phyloP scores from a whole-genome alignment of 2,797 vertebrate species.

The Melanotaenia nigrans region DNA sequence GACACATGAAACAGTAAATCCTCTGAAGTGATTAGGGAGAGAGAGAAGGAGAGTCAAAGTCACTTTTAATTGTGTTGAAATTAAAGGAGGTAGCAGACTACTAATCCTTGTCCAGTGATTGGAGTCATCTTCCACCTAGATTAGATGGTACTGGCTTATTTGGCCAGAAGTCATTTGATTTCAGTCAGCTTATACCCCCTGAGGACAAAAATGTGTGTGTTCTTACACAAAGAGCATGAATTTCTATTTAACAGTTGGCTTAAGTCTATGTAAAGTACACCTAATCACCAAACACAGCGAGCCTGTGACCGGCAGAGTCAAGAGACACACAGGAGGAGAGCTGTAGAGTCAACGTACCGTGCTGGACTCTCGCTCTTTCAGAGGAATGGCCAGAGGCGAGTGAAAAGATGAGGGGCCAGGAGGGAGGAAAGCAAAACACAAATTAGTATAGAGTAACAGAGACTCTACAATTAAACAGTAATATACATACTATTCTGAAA shows the following conservation, averaged over 20 bases:
- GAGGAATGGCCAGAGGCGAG: slow-evolving; percentile 68
- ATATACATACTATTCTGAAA: background rate
- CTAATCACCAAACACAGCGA: slow-evolving; percentile 68
- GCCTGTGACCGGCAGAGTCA: slow-evolving; percentile 50
- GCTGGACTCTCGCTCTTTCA: slow-evolving; percentile 93
- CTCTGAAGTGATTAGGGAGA: slow-evolving; percentile 51
- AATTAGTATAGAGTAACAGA: slow-evolving; percentile 69
- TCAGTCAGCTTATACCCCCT: slow-evolving; percentile 64
- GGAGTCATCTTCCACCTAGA: slow-evolving; percentile 83
- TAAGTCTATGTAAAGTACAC: slow-evolving; percentile 66
- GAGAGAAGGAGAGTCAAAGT: slow-evolving; percentile 78
- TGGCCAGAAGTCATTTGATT: slow-evolving; percentile 78
- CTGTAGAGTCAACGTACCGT: slow-evolving; percentile 84
- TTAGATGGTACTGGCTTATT: slow-evolving; percentile 80
- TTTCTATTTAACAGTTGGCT: slow-evolving; percentile 56
- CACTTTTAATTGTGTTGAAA: slow-evolving; percentile 87
- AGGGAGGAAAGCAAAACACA: slow-evolving; percentile 70
- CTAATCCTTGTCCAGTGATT: slow-evolving; percentile 80
- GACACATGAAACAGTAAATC: slow-evolving; percentile 65
- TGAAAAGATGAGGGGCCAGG: slow-evolving; percentile 78
- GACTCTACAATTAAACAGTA: slow-evolving; percentile 15
- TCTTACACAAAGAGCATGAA: slow-evolving; percentile 55
- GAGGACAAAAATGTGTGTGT: slow-evolving; percentile 67
- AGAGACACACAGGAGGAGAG: slow-evolving; percentile 44
- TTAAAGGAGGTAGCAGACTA: slow-evolving; percentile 74